A percentile compares a stretch with the other conserved stretches of the same genome.
phyloP scores from a whole-genome alignment of 2,113 vertebrate genomes.

The Nothobranchius furzeri region DNA sequence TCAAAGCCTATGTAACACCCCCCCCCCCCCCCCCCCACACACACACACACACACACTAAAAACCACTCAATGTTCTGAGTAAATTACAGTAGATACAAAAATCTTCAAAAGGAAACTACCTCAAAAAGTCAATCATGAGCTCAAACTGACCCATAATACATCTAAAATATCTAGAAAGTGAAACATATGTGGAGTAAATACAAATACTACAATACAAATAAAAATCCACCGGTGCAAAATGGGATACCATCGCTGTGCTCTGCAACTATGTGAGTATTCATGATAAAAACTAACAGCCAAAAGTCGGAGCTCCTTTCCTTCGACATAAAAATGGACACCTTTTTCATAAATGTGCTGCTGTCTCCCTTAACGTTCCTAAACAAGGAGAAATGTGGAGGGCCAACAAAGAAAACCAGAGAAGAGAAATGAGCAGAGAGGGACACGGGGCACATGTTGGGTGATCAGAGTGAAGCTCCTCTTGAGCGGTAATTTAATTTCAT shows the following conservation, averaged over 20 bases:
- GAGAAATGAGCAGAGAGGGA: constrained; percentile 13
- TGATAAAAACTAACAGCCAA: background rate
- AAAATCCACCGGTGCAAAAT: background rate
- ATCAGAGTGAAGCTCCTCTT: constrained; percentile 56
- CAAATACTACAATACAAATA: too few relatives aligned
- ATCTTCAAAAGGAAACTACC: background rate
- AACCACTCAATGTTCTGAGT: background rate
- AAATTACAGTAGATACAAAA: background rate
- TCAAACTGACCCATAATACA: background rate
- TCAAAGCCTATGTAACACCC: too few relatives aligned
- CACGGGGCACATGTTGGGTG: constrained; percentile 18
- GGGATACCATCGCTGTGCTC: too few relatives aligned
- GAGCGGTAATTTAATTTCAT: constrained; percentile 74
- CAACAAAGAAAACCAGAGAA: constrained; percentile 2
- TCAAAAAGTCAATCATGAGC: background rate
- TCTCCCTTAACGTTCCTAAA: background rate
- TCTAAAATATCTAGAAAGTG: background rate
- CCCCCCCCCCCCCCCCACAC: too few relatives aligned
- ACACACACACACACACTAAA: too few relatives aligned
- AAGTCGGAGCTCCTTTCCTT: background rate
- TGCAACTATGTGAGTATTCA: background rate
- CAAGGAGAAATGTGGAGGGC: background rate
- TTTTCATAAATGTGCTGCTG: background rate
- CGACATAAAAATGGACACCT: background rate
- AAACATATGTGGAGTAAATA: background rate